Conservation (phyloP, 1,140 invertebrate genomes). For the Sycobia sp. region DNA sequence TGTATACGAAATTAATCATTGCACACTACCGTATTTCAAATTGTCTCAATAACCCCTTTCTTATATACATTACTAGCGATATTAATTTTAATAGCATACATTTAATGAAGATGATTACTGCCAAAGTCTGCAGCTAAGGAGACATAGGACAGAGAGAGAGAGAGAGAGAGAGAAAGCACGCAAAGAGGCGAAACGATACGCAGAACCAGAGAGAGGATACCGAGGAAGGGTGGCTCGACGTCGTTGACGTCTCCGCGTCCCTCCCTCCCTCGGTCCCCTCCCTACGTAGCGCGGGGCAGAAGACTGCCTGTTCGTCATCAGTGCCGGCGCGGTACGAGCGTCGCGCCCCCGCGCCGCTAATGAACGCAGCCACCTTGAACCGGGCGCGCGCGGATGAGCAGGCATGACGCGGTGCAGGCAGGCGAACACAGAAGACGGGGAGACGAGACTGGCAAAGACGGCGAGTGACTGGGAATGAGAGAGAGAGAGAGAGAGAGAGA, state of each 20-base stretch:
- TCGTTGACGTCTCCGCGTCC: too few relatives aligned
- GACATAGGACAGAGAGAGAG: neutral
- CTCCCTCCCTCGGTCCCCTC: too few relatives aligned
- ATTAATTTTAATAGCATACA: too few relatives aligned
- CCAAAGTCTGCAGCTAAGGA: neutral
- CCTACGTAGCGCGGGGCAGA: too few relatives aligned
- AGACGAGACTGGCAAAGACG: too few relatives aligned
- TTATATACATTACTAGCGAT: too few relatives aligned
- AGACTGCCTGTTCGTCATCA: too few relatives aligned
- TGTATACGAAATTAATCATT: too few relatives aligned
- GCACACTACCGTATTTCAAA: too few relatives aligned
- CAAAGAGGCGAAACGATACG: neutral
- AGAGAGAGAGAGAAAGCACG: neutral
- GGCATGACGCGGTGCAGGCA: conserved; percentile 13
- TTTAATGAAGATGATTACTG: too few relatives aligned
- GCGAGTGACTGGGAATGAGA: conserved; percentile 12
- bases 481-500: conserved; percentile 26
- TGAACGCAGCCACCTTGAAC: conserved; percentile 62
- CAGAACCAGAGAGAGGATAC: neutral
- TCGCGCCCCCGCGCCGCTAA: conserved; percentile 43
- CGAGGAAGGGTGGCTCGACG: too few relatives aligned
- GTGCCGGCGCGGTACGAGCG: neutral
- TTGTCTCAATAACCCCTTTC: too few relatives aligned
- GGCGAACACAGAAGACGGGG: neutral
- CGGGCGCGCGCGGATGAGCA: conserved; percentile 39